A percentile compares a stretch with the other conserved stretches of the same genome.
phyloP scores from a whole-genome alignment of 2,113 vertebrate genomes.

The Sporophila hypoxantha region DNA sequence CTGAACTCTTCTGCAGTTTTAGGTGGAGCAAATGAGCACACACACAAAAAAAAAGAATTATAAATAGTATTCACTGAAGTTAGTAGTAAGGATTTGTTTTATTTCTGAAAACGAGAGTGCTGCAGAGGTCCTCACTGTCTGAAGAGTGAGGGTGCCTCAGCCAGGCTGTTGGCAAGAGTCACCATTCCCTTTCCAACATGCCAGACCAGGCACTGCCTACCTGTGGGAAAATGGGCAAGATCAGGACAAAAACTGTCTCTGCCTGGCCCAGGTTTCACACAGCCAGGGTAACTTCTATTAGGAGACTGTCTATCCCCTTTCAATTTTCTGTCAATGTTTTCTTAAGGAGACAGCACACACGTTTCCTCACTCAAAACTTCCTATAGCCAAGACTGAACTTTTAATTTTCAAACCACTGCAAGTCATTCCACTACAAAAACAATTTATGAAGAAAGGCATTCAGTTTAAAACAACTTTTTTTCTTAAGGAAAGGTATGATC shows the following conservation, averaged over 20 bases:
- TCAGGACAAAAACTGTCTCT: not conserved
- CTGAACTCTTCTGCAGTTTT: not conserved
- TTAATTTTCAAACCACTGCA: not conserved
- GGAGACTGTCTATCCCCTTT: not conserved
- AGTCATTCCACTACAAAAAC: not conserved
- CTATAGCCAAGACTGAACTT: not conserved
- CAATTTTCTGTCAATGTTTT: not conserved
- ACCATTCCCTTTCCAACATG: rapidly evolving
- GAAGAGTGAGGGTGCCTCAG: not conserved
- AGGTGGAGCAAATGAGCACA: not conserved
- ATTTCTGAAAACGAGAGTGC: not conserved
- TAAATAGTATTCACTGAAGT: not conserved
- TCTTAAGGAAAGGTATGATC: not conserved
- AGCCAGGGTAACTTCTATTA: not conserved
- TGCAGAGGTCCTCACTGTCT: not conserved
- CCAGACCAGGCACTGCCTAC: not conserved
- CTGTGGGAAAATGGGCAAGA: not conserved
- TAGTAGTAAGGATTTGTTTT: not conserved
- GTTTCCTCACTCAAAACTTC: not conserved
- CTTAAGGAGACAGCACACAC: not conserved
- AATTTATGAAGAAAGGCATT: not conserved
- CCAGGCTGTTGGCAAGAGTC: not conserved
- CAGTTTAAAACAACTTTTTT: not conserved
- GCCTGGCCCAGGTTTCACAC: not conserved
- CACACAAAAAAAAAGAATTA: not conserved